phyloP scores from a whole-genome alignment of 2,888 invertebrate genomes.

The Embidobia sp. region DNA sequence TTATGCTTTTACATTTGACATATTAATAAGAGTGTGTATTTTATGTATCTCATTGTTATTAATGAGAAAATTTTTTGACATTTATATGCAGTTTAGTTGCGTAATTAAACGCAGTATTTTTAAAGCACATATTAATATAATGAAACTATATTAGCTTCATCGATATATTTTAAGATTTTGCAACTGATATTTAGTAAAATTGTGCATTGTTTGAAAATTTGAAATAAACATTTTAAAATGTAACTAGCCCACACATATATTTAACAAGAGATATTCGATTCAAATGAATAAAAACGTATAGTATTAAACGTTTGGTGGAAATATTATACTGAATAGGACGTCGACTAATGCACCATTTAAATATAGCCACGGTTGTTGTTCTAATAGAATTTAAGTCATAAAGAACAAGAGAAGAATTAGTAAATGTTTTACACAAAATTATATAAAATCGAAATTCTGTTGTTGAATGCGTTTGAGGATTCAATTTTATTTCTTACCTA shows the following conservation, averaged over 20 bases:
- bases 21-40: constrained; percentile 17
- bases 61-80: constrained; percentile 10
- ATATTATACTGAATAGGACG: constrained; percentile 4
- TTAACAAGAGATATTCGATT: constrained; percentile 15
- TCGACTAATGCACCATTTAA: constrained; percentile 16
- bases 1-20: constrained; percentile 25
- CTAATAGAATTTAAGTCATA: no score
- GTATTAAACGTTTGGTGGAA: neutral
- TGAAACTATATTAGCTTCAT: constrained; percentile 33
- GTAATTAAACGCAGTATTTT: constrained; percentile 22
- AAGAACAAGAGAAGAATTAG: no score
- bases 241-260: neutral
- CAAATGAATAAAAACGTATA: neutral
- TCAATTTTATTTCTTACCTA: no score
- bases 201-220: constrained; percentile 37
- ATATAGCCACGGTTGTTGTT: constrained; percentile 5
- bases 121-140: constrained; percentile 14
- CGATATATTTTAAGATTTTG: constrained; percentile 27
- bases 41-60: constrained; percentile 8
- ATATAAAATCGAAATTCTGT: no score
- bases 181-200: constrained; percentile 12
- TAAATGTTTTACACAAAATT: no score
- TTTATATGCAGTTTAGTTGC: constrained; percentile 29
- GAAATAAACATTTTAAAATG: constrained; percentile 26
- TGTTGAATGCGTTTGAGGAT: no score